phyloP scores from a whole-genome alignment of 2,888 invertebrate genomes.

The Flabesymbios commensalis region DNA sequence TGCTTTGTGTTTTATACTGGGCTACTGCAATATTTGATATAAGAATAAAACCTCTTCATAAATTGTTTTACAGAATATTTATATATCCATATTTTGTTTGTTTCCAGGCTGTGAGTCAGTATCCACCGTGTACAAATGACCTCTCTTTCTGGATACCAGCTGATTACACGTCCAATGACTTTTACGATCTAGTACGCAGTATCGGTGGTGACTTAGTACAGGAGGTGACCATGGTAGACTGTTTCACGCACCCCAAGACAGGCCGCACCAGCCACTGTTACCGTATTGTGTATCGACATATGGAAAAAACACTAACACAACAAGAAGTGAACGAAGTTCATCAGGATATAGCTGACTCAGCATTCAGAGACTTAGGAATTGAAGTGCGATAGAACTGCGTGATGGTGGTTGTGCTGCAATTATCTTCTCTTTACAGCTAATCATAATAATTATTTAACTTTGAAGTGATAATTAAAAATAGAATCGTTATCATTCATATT shows the following conservation, averaged over 20 bases:
- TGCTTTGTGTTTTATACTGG: too few relatives aligned
- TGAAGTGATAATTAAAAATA: too few relatives aligned
- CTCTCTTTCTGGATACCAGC: constrained; percentile 94
- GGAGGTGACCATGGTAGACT: constrained; percentile 84
- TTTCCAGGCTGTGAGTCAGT: constrained; percentile 75
- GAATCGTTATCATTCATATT: too few relatives aligned
- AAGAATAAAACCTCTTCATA: too few relatives aligned
- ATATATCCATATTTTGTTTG: too few relatives aligned
- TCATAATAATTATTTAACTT: too few relatives aligned
- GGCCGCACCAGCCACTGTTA: constrained; percentile 85
- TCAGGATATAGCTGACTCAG: constrained; percentile 71
- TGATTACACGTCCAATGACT: constrained; percentile 59
- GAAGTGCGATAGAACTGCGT: constrained; percentile 46
- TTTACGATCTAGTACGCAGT: constrained; percentile 85
- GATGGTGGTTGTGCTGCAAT: too few relatives aligned
- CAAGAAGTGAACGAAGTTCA: constrained; percentile 87
- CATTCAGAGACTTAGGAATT: constrained; percentile 64
- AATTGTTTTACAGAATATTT: too few relatives aligned
- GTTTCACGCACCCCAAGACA: constrained; percentile 82
- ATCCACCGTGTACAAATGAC: constrained; percentile 87
- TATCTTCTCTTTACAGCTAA: too few relatives aligned
- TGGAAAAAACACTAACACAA: constrained; percentile 85
- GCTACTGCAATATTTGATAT: too few relatives aligned
- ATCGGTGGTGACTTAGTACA: constrained; percentile 92
- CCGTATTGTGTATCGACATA: constrained; percentile 87